phyloP scores from a whole-genome alignment of 2,113 vertebrate species.

The Indicator indicator region DNA sequence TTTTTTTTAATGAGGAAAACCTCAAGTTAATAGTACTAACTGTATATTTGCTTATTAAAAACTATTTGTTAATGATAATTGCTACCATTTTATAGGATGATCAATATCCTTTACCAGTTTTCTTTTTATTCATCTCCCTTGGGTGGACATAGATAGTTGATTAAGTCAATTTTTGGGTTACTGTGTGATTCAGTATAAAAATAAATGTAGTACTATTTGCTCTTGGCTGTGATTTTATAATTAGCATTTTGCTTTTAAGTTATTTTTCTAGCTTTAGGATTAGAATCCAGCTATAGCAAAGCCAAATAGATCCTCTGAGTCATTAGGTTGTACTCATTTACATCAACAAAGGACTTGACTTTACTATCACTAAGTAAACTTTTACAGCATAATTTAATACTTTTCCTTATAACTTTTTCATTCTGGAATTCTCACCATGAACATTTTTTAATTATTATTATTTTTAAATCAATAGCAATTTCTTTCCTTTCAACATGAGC shows the following conservation, averaged over 20 bases:
- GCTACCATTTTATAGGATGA: conserved; percentile 39
- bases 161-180: conserved; percentile 44
- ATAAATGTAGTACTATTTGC: conserved; percentile 16
- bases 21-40: neutral
- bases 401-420: neutral
- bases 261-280: conserved; percentile 23
- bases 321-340: neutral
- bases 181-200: conserved; percentile 1
- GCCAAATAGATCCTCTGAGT: neutral
- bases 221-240: conserved; percentile 55
- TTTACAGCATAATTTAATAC: neutral
- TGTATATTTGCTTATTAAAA: conserved; percentile 41
- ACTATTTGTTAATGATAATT: conserved; percentile 60
- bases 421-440: neutral
- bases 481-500: neutral
- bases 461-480: neutral
- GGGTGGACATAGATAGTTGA: conserved; percentile 39
- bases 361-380: neutral
- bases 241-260: conserved; percentile 62
- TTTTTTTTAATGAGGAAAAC: neutral
- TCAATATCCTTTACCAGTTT: conserved; percentile 10
- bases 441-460: neutral
- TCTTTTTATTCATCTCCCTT: conserved; percentile 41
- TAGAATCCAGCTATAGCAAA: conserved; percentile 20
- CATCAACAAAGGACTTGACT: neutral